phyloP scores from a whole-genome alignment of 1,140 invertebrate genomes.

The Batillaria attramentaria region DNA sequence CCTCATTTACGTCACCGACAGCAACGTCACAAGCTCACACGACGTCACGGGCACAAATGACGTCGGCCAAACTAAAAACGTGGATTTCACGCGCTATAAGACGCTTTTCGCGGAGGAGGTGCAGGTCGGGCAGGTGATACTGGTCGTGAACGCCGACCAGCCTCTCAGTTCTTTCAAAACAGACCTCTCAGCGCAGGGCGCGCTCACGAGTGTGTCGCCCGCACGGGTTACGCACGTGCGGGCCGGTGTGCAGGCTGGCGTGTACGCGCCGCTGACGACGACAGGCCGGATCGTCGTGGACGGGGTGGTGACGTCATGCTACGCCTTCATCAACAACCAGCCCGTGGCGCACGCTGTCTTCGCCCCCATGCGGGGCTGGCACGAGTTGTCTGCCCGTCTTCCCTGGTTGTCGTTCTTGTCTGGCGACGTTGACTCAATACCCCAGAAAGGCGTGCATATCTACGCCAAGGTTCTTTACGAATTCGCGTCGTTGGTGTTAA shows the following conservation, averaged over 20 bases:
- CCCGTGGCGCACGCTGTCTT: slow-evolving; percentile 87
- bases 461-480: slow-evolving; percentile 86
- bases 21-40: not conserved
- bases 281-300: slow-evolving; percentile 92
- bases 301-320: slow-evolving; percentile 93
- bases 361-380: slow-evolving; percentile 80
- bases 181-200: not conserved
- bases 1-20: slow-evolving; percentile 75
- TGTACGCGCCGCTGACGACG: slow-evolving; percentile 91
- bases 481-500: slow-evolving; percentile 73
- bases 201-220: slow-evolving; percentile 52
- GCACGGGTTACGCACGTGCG: slow-evolving; percentile 78
- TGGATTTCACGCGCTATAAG: slow-evolving; percentile 22
- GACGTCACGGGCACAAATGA: not conserved
- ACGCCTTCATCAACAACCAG: slow-evolving; percentile 91
- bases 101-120: slow-evolving; percentile 69
- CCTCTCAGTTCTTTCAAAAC: not conserved
- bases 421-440: slow-evolving; percentile 33
- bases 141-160: slow-evolving; percentile 28
- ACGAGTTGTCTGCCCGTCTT: slow-evolving; percentile 44
- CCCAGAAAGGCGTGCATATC: slow-evolving; percentile 73
- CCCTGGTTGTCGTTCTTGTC: slow-evolving; percentile 24
- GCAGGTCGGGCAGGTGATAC: slow-evolving; percentile 67
- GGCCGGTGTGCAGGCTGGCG: slow-evolving; percentile 78
- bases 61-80: slow-evolving; percentile 25